Evolutionary conservation across 2,888 invertebrate genomes (phyloP), one percentile per base, ranked within the genome.

Genomic region (Eupithecia insigniata): DNA sequence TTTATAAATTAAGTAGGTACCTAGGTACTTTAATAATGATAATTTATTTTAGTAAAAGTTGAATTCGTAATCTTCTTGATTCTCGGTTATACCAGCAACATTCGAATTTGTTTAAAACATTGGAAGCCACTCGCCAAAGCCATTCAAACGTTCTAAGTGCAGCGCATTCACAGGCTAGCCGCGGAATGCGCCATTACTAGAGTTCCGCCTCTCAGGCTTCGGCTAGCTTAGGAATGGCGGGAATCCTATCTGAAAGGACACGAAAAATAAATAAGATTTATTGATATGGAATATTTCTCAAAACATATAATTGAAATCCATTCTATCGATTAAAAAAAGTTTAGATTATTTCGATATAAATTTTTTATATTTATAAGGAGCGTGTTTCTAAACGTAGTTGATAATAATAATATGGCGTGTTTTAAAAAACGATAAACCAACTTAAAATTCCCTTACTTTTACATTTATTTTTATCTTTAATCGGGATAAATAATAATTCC

Each of bases 171-270:
- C 90, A 87, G 85, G 85, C 85, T 81, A 78, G 83, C 78, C 79
- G 83, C 81, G 90, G 91, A 90, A 90, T 91, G 92, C 85, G 89
- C 87, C 89, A 89, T 90, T 89, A 88, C 89, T 84, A 77, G 86
- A 89, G 91, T 92, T 92, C 92, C 91, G 92, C 91, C 89, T 90
- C 83, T 86, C 80, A 82, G 86, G 87, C 84, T 87, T 81, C 79
- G 66, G 12, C 62, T 67, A 61, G 67, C 62, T 32, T 36, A 14
- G 64, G 69, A 87, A 89, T 88, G 87, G 87, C 87, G 86, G 88
- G 87, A 87, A 88, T 83, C 80, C 61, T 64, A 36, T 22, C 64
- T 5, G 22, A 18, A 36, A 36, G 16, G 36, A 26, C 22, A 36
- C 32, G 58, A 28, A 28, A 58, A 18, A 55, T 18, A 8, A 46